These are phyloP conservation scores for Phalacrocorax pelagicus DNA, from an alignment of 2,113 vertebrate species.

Conservation along the genomic window DNA sequence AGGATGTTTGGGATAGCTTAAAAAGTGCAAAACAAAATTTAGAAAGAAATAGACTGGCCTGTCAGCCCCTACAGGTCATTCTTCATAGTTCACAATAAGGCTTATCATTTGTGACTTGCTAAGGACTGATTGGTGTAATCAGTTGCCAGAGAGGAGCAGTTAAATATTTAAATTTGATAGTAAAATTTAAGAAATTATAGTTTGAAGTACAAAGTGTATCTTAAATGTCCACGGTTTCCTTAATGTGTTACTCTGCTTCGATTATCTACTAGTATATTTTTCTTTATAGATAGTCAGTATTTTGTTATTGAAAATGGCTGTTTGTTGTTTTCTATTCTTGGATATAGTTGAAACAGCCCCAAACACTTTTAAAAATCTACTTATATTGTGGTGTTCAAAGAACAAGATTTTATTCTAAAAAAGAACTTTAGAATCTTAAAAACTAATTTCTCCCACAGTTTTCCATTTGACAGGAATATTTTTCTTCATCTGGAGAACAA, in stretches of 20 bases:
- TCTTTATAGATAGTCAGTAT: background rate
- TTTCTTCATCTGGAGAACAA: slow-evolving; percentile 1
- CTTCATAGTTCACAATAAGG: background rate
- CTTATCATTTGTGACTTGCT: background rate
- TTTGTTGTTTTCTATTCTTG: background rate
- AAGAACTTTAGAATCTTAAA: background rate
- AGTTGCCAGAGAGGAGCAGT: background rate
- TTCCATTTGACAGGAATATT: background rate
- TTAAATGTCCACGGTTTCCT: background rate
- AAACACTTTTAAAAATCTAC: background rate
- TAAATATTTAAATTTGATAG: background rate
- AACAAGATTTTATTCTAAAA: background rate
- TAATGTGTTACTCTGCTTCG: background rate
- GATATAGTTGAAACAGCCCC: background rate
- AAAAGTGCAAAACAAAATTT: background rate
- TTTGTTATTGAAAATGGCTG: background rate
- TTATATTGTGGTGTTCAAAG: background rate
- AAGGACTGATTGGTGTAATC: background rate
- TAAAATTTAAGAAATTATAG: background rate
- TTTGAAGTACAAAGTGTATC: background rate
- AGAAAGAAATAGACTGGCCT: background rate
- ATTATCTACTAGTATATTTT: background rate
- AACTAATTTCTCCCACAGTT: background rate
- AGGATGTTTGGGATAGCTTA: background rate
- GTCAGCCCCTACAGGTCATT: background rate